A percentile compares a stretch with the other conserved stretches of the same genome.
phyloP scores from a whole-genome alignment of 2,888 invertebrate genomes.

The Keiferia lycopersicella region DNA sequence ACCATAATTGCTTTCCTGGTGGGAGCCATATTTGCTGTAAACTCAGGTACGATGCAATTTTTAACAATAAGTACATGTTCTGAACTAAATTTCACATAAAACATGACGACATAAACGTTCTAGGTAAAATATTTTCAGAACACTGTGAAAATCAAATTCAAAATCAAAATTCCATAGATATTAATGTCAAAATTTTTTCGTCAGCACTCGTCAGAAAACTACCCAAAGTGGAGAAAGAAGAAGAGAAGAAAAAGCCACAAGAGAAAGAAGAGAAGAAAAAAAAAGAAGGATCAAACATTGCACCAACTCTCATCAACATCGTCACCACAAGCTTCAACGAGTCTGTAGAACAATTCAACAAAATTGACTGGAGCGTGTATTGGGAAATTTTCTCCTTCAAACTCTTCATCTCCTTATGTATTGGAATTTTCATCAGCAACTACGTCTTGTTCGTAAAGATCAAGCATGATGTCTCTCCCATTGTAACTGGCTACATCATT shows the following conservation, averaged over 20 bases:
- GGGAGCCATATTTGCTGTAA: slow-evolving; percentile 42
- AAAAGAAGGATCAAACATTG: slow-evolving; percentile 14
- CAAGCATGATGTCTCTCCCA: slow-evolving; percentile 67
- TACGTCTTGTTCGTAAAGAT: slow-evolving; percentile 71
- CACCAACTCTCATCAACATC: slow-evolving; percentile 42
- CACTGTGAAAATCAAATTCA: too few relatives aligned
- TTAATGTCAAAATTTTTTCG: slow-evolving; percentile 31
- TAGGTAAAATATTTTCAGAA: too few relatives aligned
- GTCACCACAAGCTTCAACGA: slow-evolving; percentile 45
- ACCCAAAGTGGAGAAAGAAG: slow-evolving; percentile 37
- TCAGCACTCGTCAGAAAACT: slow-evolving; percentile 46
- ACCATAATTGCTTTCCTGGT: slow-evolving; percentile 56
- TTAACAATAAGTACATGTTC: too few relatives aligned
- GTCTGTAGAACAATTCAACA: slow-evolving; percentile 63
- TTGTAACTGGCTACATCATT: slow-evolving; percentile 77
- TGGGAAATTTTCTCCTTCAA: slow-evolving; percentile 77
- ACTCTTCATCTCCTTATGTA: slow-evolving; percentile 70
- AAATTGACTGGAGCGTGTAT: slow-evolving; percentile 74
- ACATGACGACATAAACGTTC: background rate
- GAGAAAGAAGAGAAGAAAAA: slow-evolving; percentile 34
- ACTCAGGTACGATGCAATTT: slow-evolving; percentile 42
- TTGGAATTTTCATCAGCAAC: slow-evolving; percentile 72
- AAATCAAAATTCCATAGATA: too few relatives aligned
- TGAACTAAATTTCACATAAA: too few relatives aligned
- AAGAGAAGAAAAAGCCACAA: slow-evolving; percentile 33